Conservation (phyloP, 2,797 vertebrate genomes). For the Oreortyx pictus region DNA sequence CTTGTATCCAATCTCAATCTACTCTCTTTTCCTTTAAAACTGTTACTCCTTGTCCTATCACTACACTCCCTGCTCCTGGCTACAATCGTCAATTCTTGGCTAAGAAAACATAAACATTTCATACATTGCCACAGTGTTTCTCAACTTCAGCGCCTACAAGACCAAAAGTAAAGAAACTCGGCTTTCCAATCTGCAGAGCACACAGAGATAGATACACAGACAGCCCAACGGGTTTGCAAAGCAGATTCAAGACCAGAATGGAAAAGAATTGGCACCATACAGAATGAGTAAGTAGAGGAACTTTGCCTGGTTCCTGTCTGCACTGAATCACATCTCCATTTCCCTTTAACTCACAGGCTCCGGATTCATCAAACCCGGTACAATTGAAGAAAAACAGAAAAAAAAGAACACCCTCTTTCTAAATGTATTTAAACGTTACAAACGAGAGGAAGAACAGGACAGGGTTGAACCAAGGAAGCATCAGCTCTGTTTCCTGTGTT, state of each 20-base stretch:
- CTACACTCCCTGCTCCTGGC: neutral
- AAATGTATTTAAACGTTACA: neutral
- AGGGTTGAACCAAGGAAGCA: neutral
- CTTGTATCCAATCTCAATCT: neutral
- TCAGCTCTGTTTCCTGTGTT: neutral
- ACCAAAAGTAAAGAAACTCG: neutral
- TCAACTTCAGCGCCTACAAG: neutral
- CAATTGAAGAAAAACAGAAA: neutral
- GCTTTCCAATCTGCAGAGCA: neutral
- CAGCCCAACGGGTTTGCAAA: neutral
- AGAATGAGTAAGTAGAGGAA: slow-evolving; percentile 59
- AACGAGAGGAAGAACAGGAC: neutral
- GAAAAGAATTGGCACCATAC: slow-evolving; percentile 43
- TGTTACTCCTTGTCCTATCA: neutral
- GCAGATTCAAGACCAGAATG: slow-evolving; percentile 18
- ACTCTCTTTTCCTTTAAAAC: neutral
- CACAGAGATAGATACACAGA: neutral
- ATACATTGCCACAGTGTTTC: neutral
- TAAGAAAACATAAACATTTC: neutral
- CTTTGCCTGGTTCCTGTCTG: slow-evolving; percentile 29
- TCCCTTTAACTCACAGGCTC: slow-evolving; percentile 1
- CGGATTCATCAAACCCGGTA: neutral
- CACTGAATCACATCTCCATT: slow-evolving; percentile 50
- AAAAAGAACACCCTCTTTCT: neutral
- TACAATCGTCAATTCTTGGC: neutral